Evolutionary conservation across 2,113 vertebrate species (phyloP), one percentile per base, ranked within the genome.

Genomic region (Cinclus cinclus): DNA sequence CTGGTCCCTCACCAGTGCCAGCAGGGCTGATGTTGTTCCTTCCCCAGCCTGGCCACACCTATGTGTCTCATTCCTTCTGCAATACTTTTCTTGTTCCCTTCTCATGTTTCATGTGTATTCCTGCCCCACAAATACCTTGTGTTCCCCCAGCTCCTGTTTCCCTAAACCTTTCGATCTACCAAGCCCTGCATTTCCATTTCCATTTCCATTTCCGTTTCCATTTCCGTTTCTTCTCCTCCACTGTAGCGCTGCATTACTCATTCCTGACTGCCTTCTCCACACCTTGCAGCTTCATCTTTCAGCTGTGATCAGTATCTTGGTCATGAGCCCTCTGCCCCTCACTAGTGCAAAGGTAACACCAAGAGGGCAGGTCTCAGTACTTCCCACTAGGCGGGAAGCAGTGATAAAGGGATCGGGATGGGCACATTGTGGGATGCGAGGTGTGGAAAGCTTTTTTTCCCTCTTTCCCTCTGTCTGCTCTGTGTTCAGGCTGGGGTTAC

Each of bases 401-500:
- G 33, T 0, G 8, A 31, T 16, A 13, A 47, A 86, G 27, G 27
- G n/a, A 33, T 4, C 0, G 3, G 37, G 67, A 62, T 0, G 11
- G 85, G 35, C 0, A 0, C 13, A 6, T 11, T 4, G 3, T 6
- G 44, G 41, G 59, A 53, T 3, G 4, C 5, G 6, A 73, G 58
- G 22, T 4, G n/a, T 2, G 62, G 69, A 78, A 76, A 46, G 15
- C 11, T 47, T 93, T 79, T 30, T 90, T 58, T 18, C 9, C 17
- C 31, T 64, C 20, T 33, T 35, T 33, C 33, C 11, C 11, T 73
- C 62, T 28, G 9, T 75, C 70, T 15, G 18, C 33, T 56, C 37
- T 15, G 27, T 4, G 62, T 15, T 76, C 76, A 65, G 64, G 49
- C 37, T 55, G 75, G 23, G n/a, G 9, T 97, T 98, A 99, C 99